These are phyloP conservation scores for Neotoma lepida DNA, from an alignment of 2,113 vertebrate genomes.

Conservation along the genomic window DNA sequence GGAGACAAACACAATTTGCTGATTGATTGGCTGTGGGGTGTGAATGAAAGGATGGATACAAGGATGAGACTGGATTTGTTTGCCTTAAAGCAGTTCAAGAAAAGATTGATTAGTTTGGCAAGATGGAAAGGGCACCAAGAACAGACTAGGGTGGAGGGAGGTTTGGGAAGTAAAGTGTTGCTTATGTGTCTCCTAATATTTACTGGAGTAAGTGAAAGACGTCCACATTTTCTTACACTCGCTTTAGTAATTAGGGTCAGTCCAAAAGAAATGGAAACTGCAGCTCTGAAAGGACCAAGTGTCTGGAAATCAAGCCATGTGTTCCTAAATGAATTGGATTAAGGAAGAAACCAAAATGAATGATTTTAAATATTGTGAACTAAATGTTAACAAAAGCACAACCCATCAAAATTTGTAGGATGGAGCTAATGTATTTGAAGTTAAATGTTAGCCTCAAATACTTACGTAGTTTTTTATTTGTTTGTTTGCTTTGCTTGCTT, in stretches of 20 bases:
- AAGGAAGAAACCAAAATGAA: conserved; percentile 14
- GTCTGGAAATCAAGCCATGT: not conserved
- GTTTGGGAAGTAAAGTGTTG: not conserved
- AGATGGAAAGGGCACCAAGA: not conserved
- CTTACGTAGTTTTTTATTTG: not conserved
- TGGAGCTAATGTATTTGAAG: not conserved
- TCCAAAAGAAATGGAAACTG: not conserved
- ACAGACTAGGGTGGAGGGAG: not conserved
- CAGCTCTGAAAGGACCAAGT: not conserved
- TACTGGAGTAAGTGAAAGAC: not conserved
- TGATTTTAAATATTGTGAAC: not conserved
- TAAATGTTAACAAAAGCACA: not conserved
- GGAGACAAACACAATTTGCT: not conserved
- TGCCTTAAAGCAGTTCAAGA: not conserved
- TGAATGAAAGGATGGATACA: not conserved
- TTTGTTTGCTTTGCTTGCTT: too few species aligned
- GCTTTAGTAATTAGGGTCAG: not conserved
- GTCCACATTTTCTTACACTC: not conserved
- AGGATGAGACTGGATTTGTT: not conserved
- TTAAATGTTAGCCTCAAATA: conserved; percentile 28
- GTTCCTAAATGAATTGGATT: not conserved
- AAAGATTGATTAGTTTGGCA: not conserved
- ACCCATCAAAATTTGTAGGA: not conserved
- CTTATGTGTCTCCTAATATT: not conserved
- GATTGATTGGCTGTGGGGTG: not conserved